A percentile compares a stretch with the other conserved stretches of the same genome.
phyloP scores from a whole-genome alignment of 2,888 invertebrate species.

The Holacanthella duospinosa region DNA sequence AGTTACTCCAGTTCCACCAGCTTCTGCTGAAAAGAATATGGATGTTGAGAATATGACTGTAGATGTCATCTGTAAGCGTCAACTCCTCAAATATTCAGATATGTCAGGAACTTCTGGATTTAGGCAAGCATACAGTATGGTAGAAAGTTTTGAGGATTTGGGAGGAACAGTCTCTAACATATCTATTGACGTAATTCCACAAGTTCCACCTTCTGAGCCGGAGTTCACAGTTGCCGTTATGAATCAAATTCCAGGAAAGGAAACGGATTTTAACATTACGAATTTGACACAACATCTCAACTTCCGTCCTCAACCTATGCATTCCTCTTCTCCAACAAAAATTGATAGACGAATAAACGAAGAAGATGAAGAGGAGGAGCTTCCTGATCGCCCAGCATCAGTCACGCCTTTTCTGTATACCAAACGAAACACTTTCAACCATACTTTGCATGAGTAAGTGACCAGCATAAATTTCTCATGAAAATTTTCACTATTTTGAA shows the following conservation, averaged over 20 bases:
- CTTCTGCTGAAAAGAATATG: neutral
- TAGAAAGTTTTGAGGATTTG: neutral
- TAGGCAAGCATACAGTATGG: neutral
- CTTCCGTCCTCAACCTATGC: slow-evolving; percentile 20
- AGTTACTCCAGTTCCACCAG: slow-evolving; percentile 1
- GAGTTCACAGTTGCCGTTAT: neutral
- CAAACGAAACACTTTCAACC: neutral
- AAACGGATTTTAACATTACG: slow-evolving; percentile 25
- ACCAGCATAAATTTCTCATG: too few relatives aligned
- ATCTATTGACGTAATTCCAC: neutral
- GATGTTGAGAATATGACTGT: neutral
- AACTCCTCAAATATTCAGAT: neutral
- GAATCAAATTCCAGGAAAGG: neutral
- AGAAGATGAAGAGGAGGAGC: neutral
- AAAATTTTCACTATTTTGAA: too few relatives aligned
- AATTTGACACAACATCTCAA: slow-evolving; percentile 26
- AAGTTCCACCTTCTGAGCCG: neutral
- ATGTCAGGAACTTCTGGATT: neutral
- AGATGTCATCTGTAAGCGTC: neutral
- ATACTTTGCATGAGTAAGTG: slow-evolving; percentile 7
- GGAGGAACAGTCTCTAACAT: neutral
- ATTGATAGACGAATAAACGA: neutral
- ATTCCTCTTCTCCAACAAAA: slow-evolving; percentile 29
- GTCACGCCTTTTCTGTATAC: neutral
- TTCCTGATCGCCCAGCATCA: too few relatives aligned